These are phyloP conservation scores for Channa striata DNA, from an alignment of 2,797 vertebrate genomes.

Conservation along the genomic window DNA sequence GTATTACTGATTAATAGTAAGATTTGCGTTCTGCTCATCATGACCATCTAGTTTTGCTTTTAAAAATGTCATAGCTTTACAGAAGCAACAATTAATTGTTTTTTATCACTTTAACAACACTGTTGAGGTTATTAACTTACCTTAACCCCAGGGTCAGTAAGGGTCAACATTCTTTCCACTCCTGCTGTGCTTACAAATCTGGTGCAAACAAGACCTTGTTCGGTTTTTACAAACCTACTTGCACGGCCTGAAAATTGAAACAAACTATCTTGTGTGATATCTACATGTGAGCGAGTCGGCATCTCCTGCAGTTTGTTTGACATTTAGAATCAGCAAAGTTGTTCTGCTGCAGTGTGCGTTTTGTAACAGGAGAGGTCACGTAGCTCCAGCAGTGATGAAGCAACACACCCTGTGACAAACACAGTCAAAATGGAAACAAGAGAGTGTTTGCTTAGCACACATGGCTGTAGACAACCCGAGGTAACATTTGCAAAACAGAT, in stretches of 20 bases:
- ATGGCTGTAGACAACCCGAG: not conserved
- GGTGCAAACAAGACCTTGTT: conserved; percentile 23
- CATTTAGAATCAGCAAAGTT: conserved; percentile 68
- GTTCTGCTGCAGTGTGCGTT: conserved; percentile 65
- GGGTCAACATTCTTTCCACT: conserved; percentile 27
- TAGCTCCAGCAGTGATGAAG: conserved; percentile 50
- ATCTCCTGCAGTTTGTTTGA: conserved; percentile 48
- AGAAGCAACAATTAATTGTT: not conserved
- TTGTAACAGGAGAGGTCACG: conserved; percentile 72
- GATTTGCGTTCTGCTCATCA: not conserved
- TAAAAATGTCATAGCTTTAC: not conserved
- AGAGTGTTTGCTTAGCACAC: conserved; percentile 44
- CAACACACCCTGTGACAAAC: conserved; percentile 68
- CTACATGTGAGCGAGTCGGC: conserved; percentile 22
- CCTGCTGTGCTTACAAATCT: conserved; percentile 24
- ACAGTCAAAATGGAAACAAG: conserved; percentile 45
- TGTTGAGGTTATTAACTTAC: not conserved
- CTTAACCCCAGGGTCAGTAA: not conserved
- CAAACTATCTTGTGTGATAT: conserved; percentile 4
- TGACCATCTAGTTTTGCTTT: not conserved
- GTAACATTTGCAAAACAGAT: not conserved
- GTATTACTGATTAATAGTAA: no score
- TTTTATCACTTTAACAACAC: not conserved
- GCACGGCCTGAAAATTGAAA: conserved; percentile 28
- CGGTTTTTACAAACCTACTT: conserved; percentile 17